Evolutionary conservation across 2,113 vertebrate genomes (phyloP).

Genomic region (Stomatorhinus ivindoensis): DNA sequence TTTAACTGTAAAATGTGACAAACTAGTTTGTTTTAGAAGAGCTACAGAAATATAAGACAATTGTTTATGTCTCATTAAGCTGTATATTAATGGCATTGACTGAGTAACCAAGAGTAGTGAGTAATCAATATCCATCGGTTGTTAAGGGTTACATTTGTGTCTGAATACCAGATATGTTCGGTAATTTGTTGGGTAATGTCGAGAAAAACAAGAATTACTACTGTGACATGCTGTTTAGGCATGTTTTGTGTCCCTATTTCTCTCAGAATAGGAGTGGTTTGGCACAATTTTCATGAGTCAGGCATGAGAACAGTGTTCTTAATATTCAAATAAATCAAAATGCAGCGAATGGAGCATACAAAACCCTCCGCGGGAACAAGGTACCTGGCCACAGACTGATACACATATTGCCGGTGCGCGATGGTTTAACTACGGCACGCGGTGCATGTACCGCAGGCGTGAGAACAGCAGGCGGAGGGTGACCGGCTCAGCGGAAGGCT

Average conservation of each 20-base stretch:
- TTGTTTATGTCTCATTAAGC: neutral
- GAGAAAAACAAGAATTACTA: neutral
- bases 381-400: neutral
- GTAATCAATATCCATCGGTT: neutral
- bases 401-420: neutral
- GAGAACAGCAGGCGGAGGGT: neutral
- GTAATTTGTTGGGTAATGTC: neutral
- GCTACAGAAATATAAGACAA: neutral
- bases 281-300: neutral
- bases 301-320: neutral
- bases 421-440: neutral
- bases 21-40: neutral
- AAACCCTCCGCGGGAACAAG: neutral
- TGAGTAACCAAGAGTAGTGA: neutral
- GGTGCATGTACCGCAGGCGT: neutral
- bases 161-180: neutral
- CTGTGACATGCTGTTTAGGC: neutral
- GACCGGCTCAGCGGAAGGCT: neutral
- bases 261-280: neutral
- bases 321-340: neutral
- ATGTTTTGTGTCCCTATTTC: neutral
- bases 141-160: neutral
- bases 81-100: neutral
- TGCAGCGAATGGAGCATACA: neutral
- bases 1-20: neutral